phyloP scores from a whole-genome alignment of 2,888 invertebrate species.

The Isoperla grammatica region DNA sequence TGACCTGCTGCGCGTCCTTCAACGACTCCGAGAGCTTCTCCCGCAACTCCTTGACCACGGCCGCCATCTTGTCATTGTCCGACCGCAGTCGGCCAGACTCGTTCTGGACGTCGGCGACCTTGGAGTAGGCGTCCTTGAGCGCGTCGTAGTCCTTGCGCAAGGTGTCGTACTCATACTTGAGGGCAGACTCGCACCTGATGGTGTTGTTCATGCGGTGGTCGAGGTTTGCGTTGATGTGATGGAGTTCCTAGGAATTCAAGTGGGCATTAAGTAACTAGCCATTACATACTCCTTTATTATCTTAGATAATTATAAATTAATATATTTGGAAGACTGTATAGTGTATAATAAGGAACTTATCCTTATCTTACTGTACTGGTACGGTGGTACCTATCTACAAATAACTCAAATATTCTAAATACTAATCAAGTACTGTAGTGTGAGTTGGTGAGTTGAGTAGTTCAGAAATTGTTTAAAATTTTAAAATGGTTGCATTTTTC shows the following conservation, averaged over 20 bases:
- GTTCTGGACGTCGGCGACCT: slow-evolving; percentile 40
- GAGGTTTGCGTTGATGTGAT: slow-evolving; percentile 48
- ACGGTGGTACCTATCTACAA: too few species aligned
- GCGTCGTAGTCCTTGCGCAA: slow-evolving; percentile 36
- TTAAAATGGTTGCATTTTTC: too few species aligned
- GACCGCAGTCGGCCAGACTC: slow-evolving; percentile 33
- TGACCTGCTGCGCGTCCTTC: slow-evolving; percentile 39
- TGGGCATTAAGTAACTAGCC: too few species aligned
- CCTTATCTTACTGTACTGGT: too few species aligned
- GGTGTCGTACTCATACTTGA: slow-evolving; percentile 44
- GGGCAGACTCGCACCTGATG: slow-evolving; percentile 53
- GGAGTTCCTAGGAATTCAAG: slow-evolving; percentile 49
- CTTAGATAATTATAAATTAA: too few species aligned
- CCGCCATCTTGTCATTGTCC: slow-evolving; percentile 20
- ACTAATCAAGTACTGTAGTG: too few species aligned
- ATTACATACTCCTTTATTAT: too few species aligned
- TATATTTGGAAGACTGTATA: too few species aligned
- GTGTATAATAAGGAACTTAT: too few species aligned
- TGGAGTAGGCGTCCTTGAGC: slow-evolving; percentile 41
- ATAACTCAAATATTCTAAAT: too few species aligned
- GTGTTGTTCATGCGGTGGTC: slow-evolving; percentile 49
- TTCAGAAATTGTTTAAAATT: too few species aligned
- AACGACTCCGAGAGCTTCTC: slow-evolving; percentile 34
- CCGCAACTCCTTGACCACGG: slow-evolving; percentile 13
- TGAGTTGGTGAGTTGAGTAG: too few species aligned